These are phyloP conservation scores for Microctonus aethiopoides DNA, from an alignment of 2,888 invertebrate species.

Conservation along the genomic window DNA sequence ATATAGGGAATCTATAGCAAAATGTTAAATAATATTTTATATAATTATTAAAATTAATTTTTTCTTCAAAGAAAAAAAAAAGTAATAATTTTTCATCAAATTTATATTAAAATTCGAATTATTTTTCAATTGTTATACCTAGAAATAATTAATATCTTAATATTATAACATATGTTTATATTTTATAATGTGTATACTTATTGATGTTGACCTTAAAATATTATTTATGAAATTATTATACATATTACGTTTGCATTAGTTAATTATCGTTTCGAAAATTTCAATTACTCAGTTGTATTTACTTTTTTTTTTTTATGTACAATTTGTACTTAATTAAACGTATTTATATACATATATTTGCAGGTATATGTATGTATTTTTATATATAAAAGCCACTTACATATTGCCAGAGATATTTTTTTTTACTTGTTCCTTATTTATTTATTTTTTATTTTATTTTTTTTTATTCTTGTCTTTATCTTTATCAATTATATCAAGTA, in stretches of 20 bases:
- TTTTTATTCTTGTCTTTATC: no score
- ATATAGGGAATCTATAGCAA: no score
- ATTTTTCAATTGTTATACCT: slow-evolving; percentile 18
- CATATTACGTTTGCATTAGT: neutral
- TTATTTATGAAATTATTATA: slow-evolving; percentile 10
- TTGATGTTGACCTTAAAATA: slow-evolving; percentile 5
- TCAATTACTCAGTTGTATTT: slow-evolving; percentile 6
- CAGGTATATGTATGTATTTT: no score
- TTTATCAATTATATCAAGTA: slow-evolving; percentile 13
- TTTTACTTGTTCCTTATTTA: neutral
- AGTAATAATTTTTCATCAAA: no score
- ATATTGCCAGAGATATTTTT: slow-evolving; percentile 33
- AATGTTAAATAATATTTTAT: no score
- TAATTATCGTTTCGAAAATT: slow-evolving; percentile 1
- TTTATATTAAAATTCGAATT: neutral
- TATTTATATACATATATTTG: slow-evolving; percentile 36
- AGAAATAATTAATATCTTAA: neutral
- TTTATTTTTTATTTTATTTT: neutral
- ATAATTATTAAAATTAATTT: no score
- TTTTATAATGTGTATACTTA: no score
- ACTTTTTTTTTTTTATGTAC: slow-evolving; percentile 44
- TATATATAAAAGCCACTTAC: slow-evolving; percentile 48
- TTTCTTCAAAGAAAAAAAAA: no score
- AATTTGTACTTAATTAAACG: slow-evolving; percentile 54
- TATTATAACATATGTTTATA: no score